These are phyloP conservation scores for Lasioglossum zephyrum DNA, from an alignment of 2,888 invertebrate species.

Conservation along the genomic window DNA sequence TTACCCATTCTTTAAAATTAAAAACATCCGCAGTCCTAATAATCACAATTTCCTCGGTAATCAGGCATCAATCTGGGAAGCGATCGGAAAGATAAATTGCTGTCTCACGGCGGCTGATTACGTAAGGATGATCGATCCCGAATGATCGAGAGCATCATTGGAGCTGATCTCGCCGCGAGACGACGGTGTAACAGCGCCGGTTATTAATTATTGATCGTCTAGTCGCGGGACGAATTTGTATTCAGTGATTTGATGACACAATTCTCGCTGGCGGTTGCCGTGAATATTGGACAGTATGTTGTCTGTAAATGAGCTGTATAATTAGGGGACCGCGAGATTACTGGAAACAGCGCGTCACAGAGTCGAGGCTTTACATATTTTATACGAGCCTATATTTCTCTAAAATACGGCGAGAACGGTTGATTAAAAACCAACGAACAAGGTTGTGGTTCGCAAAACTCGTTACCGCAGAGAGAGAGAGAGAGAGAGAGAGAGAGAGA, in stretches of 20 bases:
- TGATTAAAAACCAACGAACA: conserved; percentile 49
- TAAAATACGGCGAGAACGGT: conserved; percentile 31
- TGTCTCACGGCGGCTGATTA: background rate
- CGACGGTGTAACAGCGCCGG: background rate
- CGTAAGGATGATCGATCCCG: background rate
- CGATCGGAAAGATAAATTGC: background rate
- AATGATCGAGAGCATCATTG: background rate
- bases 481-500: background rate
- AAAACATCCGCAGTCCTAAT: too few species aligned
- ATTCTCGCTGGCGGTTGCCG: conserved; percentile 16
- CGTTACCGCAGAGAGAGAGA: conserved; percentile 23
- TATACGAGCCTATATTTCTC: conserved; percentile 44
- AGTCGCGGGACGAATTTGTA: conserved; percentile 25
- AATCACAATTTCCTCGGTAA: background rate
- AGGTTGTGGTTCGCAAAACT: background rate
- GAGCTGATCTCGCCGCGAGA: background rate
- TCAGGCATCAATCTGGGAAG: background rate
- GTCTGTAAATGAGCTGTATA: conserved; percentile 55
- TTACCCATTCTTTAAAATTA: too few species aligned
- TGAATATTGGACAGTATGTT: conserved; percentile 41
- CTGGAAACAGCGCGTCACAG: conserved; percentile 16
- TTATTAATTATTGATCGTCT: conserved; percentile 26
- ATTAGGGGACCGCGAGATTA: conserved; percentile 42
- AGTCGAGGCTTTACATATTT: conserved; percentile 40
- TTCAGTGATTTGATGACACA: conserved; percentile 38